Evolutionary conservation across 2,113 vertebrate species (phyloP).

Genomic region (Cynopterus brachyotis): DNA sequence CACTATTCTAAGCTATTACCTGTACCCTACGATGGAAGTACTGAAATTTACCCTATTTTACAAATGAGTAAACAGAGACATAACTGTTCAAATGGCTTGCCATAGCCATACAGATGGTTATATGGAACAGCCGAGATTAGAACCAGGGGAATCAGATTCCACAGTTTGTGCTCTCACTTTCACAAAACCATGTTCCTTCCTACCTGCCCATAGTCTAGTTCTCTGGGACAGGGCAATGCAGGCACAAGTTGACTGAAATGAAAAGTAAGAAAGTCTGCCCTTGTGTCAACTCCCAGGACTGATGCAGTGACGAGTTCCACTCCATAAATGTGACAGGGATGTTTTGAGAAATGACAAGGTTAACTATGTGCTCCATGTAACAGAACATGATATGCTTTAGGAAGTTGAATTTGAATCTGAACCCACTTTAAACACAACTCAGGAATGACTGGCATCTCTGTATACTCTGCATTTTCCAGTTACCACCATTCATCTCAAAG

Average conservation of each 20-base stretch:
- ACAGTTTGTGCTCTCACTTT: neutral
- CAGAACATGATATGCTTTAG: neutral
- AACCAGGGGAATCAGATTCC: neutral
- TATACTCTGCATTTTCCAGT: neutral
- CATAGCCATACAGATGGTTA: too few relatives aligned
- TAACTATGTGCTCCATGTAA: neutral
- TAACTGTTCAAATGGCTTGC: neutral
- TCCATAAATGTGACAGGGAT: neutral
- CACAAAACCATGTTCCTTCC: neutral
- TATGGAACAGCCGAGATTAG: rapidly evolving
- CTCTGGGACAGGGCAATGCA: neutral
- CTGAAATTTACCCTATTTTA: neutral
- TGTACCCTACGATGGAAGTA: neutral
- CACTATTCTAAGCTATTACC: neutral
- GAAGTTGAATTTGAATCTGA: neutral
- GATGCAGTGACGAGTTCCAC: neutral
- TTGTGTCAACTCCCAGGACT: neutral
- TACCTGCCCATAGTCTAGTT: neutral
- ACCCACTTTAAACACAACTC: neutral
- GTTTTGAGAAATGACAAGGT: neutral
- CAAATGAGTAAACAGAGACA: neutral
- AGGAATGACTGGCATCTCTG: neutral
- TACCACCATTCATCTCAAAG: neutral
- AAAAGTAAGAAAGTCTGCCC: neutral
- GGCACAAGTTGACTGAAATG: neutral